Percentiles rank a stretch among this genome's conserved stretches.
These are phyloP conservation scores for Pterocles gutturalis DNA, from an alignment of 2,113 vertebrate genomes.

Conservation along the genomic window DNA sequence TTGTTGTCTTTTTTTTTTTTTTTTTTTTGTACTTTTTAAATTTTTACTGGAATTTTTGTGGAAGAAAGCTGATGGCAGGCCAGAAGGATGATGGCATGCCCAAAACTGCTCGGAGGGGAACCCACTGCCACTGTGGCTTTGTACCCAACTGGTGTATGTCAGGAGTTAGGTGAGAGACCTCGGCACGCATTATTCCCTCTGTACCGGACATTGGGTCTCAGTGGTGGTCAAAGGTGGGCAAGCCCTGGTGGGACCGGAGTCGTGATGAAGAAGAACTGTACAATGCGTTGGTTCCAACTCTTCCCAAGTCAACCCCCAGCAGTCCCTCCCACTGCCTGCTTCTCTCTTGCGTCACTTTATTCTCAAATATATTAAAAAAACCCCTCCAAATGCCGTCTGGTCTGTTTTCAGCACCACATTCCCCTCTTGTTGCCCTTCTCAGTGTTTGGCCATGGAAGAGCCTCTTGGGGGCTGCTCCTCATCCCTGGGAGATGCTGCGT, in stretches of 20 bases:
- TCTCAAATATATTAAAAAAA: background rate
- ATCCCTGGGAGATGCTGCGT: background rate
- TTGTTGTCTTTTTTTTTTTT: too few species aligned
- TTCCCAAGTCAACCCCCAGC: background rate
- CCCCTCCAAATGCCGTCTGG: accelerated
- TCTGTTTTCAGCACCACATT: background rate
- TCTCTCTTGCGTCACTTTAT: background rate
- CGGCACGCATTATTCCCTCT: background rate
- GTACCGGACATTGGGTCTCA: background rate
- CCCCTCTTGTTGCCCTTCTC: accelerated
- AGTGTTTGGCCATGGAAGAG: background rate
- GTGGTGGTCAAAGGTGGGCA: accelerated
- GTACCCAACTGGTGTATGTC: accelerated
- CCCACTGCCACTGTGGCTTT: background rate
- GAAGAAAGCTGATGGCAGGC: background rate
- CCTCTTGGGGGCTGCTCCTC: background rate
- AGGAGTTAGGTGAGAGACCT: background rate
- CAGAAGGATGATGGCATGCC: background rate
- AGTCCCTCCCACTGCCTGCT: background rate
- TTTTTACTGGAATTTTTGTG: background rate
- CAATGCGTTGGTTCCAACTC: background rate
- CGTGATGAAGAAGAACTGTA: too few species aligned
- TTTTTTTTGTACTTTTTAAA: background rate
- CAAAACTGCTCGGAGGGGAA: background rate
- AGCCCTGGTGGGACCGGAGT: too few species aligned